These are phyloP conservation scores for Lepidonotus clava DNA, from an alignment of 2,888 invertebrate species.

Conservation along the genomic window DNA sequence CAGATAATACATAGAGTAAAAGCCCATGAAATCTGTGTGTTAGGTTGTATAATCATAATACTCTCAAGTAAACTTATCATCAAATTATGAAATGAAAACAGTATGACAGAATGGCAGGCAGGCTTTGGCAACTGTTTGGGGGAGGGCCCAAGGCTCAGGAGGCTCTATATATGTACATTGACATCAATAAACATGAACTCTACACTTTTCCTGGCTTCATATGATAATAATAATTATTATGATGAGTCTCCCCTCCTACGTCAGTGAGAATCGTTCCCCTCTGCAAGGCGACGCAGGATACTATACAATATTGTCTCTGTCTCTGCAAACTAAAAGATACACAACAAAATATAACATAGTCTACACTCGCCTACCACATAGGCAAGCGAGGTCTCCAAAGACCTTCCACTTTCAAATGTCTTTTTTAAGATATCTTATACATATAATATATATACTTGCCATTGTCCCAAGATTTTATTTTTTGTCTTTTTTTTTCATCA, in stretches of 20 bases:
- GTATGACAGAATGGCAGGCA: conserved; percentile 42
- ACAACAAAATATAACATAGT: conserved; percentile 47
- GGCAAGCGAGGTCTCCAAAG: too few relatives aligned
- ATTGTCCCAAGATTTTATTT: not conserved
- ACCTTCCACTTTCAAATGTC: not conserved
- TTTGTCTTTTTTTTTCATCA: not conserved
- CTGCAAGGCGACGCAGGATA: not conserved
- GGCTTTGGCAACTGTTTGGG: conserved; percentile 18
- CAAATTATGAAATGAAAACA: too few relatives aligned
- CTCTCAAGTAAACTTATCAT: too few relatives aligned
- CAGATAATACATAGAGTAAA: too few relatives aligned
- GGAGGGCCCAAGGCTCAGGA: not conserved
- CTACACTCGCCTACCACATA: conserved; percentile 7
- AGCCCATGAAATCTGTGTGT: too few relatives aligned
- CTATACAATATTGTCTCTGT: not conserved
- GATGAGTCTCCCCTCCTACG: not conserved
- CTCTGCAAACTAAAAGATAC: conserved; percentile 29
- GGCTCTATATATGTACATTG: not conserved
- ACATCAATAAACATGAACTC: not conserved
- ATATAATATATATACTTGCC: not conserved
- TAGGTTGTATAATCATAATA: too few relatives aligned
- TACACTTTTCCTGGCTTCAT: not conserved
- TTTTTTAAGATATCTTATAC: not conserved
- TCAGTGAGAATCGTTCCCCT: not conserved
- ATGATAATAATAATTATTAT: too few relatives aligned